Conservation (phyloP, 2,888 invertebrate genomes). For the Stenoptilia bipunctidactyla region DNA sequence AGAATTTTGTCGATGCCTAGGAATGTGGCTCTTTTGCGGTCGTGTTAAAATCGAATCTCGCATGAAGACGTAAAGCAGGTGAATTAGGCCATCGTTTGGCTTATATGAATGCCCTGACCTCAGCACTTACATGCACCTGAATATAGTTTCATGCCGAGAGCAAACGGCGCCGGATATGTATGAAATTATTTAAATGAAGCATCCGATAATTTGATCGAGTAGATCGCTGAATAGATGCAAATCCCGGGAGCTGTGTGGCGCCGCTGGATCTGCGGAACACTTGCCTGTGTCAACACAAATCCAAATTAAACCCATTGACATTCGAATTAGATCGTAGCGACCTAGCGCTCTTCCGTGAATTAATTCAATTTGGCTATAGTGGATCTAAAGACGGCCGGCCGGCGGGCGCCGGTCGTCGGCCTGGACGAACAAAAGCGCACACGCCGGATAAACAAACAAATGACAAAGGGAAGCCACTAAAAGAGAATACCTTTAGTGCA, state of each 20-base stretch:
- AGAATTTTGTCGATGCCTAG: background rate
- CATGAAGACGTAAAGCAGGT: background rate
- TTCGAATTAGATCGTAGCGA: constrained; percentile 39
- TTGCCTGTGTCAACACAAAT: constrained; percentile 29
- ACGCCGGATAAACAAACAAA: constrained; percentile 28
- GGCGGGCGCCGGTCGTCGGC: too few species aligned
- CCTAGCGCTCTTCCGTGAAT: constrained; percentile 29
- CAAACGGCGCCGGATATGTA: background rate
- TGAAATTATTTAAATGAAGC: constrained; percentile 1
- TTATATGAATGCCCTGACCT: too few species aligned
- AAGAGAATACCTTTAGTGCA: constrained; percentile 27
- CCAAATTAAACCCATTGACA: constrained; percentile 57
- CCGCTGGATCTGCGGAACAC: constrained; percentile 3
- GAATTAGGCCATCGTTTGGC: background rate
- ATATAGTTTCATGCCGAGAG: too few species aligned
- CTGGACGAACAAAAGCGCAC: constrained; percentile 38
- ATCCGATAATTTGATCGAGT: background rate
- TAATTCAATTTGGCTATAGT: constrained; percentile 47
- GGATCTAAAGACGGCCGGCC: constrained; percentile 30
- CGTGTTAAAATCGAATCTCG: background rate
- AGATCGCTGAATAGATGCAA: constrained; percentile 2
- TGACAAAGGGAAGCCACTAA: constrained; percentile 26
- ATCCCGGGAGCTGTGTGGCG: constrained; percentile 4
- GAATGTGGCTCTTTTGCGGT: background rate
- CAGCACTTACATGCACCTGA: too few species aligned